Evolutionary conservation across 1,140 invertebrate genomes (phyloP).

Genomic region (Augochlora pura): DNA sequence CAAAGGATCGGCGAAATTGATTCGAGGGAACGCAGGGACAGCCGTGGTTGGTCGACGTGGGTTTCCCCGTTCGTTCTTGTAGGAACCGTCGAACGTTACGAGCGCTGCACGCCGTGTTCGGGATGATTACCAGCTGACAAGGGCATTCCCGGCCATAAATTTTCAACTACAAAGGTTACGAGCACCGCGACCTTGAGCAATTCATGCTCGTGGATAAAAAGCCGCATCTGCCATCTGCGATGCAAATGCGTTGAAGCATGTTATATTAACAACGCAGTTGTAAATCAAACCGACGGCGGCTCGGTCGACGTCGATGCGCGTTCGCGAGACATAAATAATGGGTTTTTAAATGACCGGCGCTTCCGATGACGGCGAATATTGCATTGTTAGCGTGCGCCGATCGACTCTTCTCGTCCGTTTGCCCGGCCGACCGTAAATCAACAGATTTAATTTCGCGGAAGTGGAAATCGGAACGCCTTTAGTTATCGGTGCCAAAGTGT

Average conservation of each 20-base stretch:
- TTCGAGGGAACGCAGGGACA: not conserved
- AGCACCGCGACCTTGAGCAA: slow-evolving; percentile 33
- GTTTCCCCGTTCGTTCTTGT: not conserved
- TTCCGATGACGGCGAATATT: slow-evolving; percentile 4
- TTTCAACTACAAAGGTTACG: slow-evolving; percentile 48
- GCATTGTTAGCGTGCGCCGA: not conserved
- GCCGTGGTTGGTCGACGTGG: not conserved
- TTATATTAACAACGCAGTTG: not conserved
- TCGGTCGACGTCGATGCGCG: not conserved
- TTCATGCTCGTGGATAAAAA: slow-evolving; percentile 26
- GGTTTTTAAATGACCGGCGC: not conserved
- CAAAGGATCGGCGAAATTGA: slow-evolving; percentile 21
- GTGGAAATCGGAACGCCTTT: not conserved
- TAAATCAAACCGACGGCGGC: slow-evolving; percentile 19
- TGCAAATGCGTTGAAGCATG: slow-evolving; percentile 29
- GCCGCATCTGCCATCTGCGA: slow-evolving; percentile 7
- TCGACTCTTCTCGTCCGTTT: not conserved
- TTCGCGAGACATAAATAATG: slow-evolving; percentile 15
- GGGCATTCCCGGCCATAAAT: slow-evolving; percentile 38
- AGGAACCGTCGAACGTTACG: slow-evolving; percentile 32
- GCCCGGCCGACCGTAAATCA: slow-evolving; percentile 16
- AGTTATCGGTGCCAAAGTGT: too few species aligned
- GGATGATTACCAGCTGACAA: slow-evolving; percentile 48
- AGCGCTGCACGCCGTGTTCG: slow-evolving; percentile 5
- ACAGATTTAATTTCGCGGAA: slow-evolving; percentile 20